These are phyloP conservation scores for Pogonognathellus flavescens DNA, from an alignment of 1,140 invertebrate species.

Conservation along the genomic window DNA sequence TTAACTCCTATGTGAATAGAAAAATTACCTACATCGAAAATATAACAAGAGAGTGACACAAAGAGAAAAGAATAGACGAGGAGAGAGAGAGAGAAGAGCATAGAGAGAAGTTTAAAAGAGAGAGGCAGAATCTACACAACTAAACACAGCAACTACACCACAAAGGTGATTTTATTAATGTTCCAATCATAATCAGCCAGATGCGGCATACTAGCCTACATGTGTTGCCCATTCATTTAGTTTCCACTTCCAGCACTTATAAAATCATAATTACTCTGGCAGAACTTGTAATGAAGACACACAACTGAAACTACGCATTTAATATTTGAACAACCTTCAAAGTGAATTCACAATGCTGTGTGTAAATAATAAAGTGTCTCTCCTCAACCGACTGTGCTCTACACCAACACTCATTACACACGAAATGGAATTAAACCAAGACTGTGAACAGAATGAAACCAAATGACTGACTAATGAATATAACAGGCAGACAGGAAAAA, in stretches of 20 bases:
- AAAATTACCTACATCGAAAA: slow-evolving; percentile 20
- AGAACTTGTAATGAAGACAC: slow-evolving; percentile 45
- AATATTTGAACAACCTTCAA: slow-evolving; percentile 56
- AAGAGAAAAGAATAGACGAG: not conserved
- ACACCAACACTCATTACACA: not conserved
- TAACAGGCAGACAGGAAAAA: slow-evolving; percentile 1
- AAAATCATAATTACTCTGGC: slow-evolving; percentile 43
- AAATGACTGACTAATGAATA: slow-evolving; percentile 43
- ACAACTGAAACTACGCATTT: slow-evolving; percentile 45
- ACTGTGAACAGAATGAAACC: slow-evolving; percentile 5
- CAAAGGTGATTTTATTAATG: slow-evolving; percentile 62
- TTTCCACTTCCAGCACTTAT: slow-evolving; percentile 45
- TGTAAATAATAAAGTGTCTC: slow-evolving; percentile 36
- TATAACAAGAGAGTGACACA: not conserved
- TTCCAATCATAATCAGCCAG: slow-evolving; percentile 59
- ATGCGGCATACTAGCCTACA: slow-evolving; percentile 61
- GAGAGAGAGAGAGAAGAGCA: slow-evolving; percentile 21
- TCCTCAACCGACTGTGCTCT: not conserved
- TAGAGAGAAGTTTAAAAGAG: slow-evolving; percentile 32
- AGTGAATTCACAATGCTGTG: slow-evolving; percentile 48
- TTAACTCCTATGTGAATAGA: slow-evolving; percentile 39
- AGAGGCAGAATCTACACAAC: slow-evolving; percentile 15
- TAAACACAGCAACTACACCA: slow-evolving; percentile 42
- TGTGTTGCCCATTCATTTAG: slow-evolving; percentile 54
- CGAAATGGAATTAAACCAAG: slow-evolving; percentile 21